Conservation (phyloP, 2,797 vertebrate genomes). For the Silurus aristotelis region DNA sequence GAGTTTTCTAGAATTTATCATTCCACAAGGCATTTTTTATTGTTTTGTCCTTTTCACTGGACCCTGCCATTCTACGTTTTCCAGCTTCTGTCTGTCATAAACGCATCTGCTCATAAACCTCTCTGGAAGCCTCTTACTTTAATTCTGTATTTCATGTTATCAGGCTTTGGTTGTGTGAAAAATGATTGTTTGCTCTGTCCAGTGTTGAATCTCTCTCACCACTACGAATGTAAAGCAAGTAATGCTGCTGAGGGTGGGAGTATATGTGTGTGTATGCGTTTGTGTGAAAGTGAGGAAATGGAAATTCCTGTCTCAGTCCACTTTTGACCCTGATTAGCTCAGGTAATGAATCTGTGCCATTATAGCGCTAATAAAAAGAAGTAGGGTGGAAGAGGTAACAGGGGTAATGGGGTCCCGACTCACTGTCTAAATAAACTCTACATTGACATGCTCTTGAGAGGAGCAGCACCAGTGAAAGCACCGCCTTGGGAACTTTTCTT, state of each 20-base stretch:
- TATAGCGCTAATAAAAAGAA: constrained; percentile 75
- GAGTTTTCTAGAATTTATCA: background rate
- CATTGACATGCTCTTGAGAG: constrained; percentile 54
- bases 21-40: background rate
- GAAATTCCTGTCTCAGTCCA: constrained; percentile 88
- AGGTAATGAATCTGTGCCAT: constrained; percentile 87
- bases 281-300: constrained; percentile 63
- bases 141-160: background rate
- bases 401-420: constrained; percentile 63
- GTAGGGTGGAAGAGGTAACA: constrained; percentile 54
- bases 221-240: constrained; percentile 85
- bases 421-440: constrained; percentile 66
- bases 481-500: constrained; percentile 24
- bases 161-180: background rate
- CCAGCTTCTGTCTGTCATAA: background rate
- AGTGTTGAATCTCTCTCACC: constrained; percentile 83
- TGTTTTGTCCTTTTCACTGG: background rate
- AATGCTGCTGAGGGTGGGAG: constrained; percentile 61
- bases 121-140: background rate
- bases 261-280: constrained; percentile 34
- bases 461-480: constrained; percentile 45
- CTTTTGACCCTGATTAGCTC: constrained; percentile 90
- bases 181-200: constrained; percentile 81
- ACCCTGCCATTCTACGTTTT: background rate
- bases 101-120: background rate